Base-by-base conservation (phyloP, 2,113 vertebrate species). In the Charina bottae region DNA sequence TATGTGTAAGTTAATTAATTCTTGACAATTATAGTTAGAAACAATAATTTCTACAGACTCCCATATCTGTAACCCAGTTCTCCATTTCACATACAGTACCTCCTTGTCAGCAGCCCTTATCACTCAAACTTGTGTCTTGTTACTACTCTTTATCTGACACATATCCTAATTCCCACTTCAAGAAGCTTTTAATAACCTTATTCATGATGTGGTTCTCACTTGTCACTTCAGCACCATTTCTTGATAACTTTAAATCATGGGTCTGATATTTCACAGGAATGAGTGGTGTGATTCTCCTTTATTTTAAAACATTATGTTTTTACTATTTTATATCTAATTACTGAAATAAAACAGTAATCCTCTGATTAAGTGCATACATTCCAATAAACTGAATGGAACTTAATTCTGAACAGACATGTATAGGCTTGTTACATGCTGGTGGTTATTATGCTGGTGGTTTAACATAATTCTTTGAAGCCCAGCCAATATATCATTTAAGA, bases 161-260 rank as follows among this genome's bases (percentile, higher is more conserved):
- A 49, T 4, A 33, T 6, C 86, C 1, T 53, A 64, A 37, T 59
- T n/a, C 23, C 7, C 6, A 60, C 5, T 1, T 26, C 6, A 28
- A 94, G 1, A 4, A 89, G 24, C n/a, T 94, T 94, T 94, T 56
- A 72, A 91, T 59, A 92, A 21, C 59, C 93, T 37, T 8, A 58
- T 6, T 54, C 53, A 56, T 78, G 86, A 58, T 60, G 86, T n/a
- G 21, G 53, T 90, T 88, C 28, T 78, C 90, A 33, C 46, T 42
- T 60, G 54, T 68, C 87, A 86, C 60, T 91, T 15, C 93, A 89
- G 17, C 72, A 26, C 19, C 83, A 53, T 46, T 58, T 64, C 46
- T 19, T 53, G 37, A 89, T 78, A 53, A 49, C 37, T 60, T 78
- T 46, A 86, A 53, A 59, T 86, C 56, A n/a, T 64, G 15, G 10